Conservation (phyloP, 2,888 invertebrate genomes). For the Acronicta leporina region DNA sequence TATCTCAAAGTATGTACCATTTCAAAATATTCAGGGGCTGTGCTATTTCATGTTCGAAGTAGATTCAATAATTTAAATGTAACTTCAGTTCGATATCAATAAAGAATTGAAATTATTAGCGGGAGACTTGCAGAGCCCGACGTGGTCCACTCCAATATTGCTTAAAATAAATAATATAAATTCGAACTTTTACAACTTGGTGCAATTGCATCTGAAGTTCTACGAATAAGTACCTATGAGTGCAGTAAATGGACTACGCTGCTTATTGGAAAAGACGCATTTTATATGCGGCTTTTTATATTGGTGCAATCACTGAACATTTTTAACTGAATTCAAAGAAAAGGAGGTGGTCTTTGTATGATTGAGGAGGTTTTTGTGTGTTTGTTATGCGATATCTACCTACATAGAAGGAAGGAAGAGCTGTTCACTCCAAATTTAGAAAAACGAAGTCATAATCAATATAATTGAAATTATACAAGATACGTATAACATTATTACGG, state of each 20-base stretch:
- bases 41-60: slow-evolving; percentile 3
- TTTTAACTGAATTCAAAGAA: too few species aligned
- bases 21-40: background rate
- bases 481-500: too few species aligned
- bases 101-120: slow-evolving; percentile 7
- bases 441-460: too few species aligned
- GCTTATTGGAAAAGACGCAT: background rate
- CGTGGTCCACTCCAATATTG: slow-evolving; percentile 10
- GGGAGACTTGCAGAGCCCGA: background rate
- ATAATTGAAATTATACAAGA: too few species aligned
- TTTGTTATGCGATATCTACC: too few species aligned
- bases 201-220: background rate
- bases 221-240: background rate
- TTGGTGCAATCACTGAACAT: too few species aligned
- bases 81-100: slow-evolving; percentile 1
- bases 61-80: slow-evolving; percentile 1
- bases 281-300: too few species aligned
- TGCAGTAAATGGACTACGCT: background rate
- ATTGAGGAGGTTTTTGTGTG: too few species aligned
- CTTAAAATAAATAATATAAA: slow-evolving; percentile 11
- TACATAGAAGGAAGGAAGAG: too few species aligned
- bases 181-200: slow-evolving; percentile 8
- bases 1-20: too few species aligned
- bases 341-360: too few species aligned
- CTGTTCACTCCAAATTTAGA: too few species aligned